Base-by-base conservation (phyloP, 2,888 invertebrate genomes). In the Sinohyriopsis cumingii region DNA sequence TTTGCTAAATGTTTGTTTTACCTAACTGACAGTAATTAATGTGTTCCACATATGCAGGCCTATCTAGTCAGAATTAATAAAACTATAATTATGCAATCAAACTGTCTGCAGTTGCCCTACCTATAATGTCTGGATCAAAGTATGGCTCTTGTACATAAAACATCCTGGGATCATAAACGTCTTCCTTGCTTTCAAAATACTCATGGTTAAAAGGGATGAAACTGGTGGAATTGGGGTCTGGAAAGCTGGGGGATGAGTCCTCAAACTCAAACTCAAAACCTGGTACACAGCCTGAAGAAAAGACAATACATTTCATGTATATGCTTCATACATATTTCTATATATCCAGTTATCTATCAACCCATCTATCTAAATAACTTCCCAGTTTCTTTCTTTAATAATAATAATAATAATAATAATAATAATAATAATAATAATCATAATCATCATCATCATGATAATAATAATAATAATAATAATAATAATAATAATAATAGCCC, bases 61-160 rank as follows among this genome's bases (percentile, higher is more conserved):
- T 12, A 45, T 45, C 9, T 20, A 57, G 57, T 24, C 2, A n/a
- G 0, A 9, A 15, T 15, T 1, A 57, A 24, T 57, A 57, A 22
- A 57, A 12, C 24, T 22, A 15, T 22, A 57, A 57, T 57, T 22
- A 3, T 20, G 57, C 12, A 57, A 20, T 5, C 57, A 57, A 3
- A 12, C 20, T 57, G 22, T 57, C 57, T 60, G 20, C 33, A 55
- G 24, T 56, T 25, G 25, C 55, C 61, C 67, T 80, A 89, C 89
- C 96, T 89, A 96, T 96, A 86, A 96, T 94, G 92, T 96, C 96
- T 59, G 95, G 94, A 89, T 96, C 96, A 84, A 94, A 92, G 86
- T 94, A 92, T n/a, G 92, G 82, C 20, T 91, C 91, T 25, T 91
- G 91, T 68, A 90, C 90, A 7, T 90, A 89, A 77, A 91, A 89